Conservation (phyloP, 2,797 vertebrate species). For the Gastrophryne carolinensis region DNA sequence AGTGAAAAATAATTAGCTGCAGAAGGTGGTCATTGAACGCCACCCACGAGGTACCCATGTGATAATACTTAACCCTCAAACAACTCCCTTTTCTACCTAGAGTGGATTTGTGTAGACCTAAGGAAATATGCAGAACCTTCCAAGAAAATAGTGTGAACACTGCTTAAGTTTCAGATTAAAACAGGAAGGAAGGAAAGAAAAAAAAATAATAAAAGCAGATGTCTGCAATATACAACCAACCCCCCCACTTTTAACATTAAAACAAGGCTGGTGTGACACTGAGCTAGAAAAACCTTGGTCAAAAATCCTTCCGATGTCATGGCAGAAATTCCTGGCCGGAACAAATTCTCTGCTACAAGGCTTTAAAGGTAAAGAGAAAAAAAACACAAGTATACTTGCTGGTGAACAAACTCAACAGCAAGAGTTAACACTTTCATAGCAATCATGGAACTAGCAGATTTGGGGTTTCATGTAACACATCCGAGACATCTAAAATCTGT, state of each 20-base stretch:
- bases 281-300: constrained; percentile 98
- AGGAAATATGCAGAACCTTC: constrained; percentile 39
- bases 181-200: constrained; percentile 49
- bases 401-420: constrained; percentile 83
- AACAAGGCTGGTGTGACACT: constrained; percentile 96
- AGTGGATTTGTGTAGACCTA: background rate
- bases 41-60: background rate
- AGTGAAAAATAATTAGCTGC: constrained; percentile 4
- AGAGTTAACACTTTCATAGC: constrained; percentile 79
- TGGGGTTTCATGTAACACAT: background rate
- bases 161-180: constrained; percentile 66
- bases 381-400: constrained; percentile 71
- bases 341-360: constrained; percentile 79
- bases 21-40: background rate
- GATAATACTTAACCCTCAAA: background rate
- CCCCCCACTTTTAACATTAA: constrained; percentile 68
- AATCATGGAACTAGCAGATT: constrained; percentile 55
- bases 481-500: constrained; percentile 48
- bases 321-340: constrained; percentile 86
- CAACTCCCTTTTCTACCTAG: background rate
- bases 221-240: constrained; percentile 80
- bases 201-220: constrained; percentile 62
- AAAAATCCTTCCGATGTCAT: constrained; percentile 99
- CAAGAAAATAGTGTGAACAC: constrained; percentile 75
- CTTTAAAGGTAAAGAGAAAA: constrained; percentile 78